A percentile compares a stretch with the other conserved stretches of the same genome.
phyloP scores from a whole-genome alignment of 2,888 invertebrate species.

The Drosophila mimetica region DNA sequence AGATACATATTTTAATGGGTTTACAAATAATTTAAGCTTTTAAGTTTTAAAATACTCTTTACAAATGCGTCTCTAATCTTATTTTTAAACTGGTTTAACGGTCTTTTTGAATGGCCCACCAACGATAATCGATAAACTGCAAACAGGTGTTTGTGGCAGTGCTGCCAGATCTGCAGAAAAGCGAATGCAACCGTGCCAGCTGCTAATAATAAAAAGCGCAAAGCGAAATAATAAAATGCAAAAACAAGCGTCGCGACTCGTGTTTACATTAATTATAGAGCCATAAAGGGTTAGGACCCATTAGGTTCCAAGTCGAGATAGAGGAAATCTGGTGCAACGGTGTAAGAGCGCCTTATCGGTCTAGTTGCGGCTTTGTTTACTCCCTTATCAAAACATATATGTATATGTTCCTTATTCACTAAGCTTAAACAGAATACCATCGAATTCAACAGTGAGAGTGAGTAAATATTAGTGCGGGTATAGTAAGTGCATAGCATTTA shows the following conservation, averaged over 20 bases:
- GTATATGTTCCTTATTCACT: conserved; percentile 17
- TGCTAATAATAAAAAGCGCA: conserved; percentile 20
- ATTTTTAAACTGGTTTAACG: not conserved
- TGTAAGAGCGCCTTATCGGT: conserved; percentile 15
- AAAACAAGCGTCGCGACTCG: not conserved
- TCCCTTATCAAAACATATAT: conserved; percentile 22
- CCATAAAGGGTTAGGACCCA: not conserved
- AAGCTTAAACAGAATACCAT: conserved; percentile 11
- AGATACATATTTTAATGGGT: too few species aligned
- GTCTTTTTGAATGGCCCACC: conserved; percentile 5
- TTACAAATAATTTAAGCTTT: too few species aligned
- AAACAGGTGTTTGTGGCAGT: not conserved
- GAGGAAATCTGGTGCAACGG: not conserved
- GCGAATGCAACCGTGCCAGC: conserved; percentile 14
- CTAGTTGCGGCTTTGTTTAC: conserved; percentile 19
- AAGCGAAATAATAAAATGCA: conserved; percentile 10
- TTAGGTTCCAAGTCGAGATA: not conserved
- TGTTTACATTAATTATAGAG: not conserved
- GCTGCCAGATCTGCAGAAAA: conserved; percentile 5
- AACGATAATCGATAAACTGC: not conserved
- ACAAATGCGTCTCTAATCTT: too few species aligned
- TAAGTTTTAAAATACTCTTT: too few species aligned
- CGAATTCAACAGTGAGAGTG: not conserved
- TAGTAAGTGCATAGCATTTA: not conserved
- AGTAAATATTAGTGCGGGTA: not conserved